Evolutionary conservation across 2,113 vertebrate genomes (phyloP), one percentile per base, ranked within the genome.

Genomic region (Cavia porcellus): DNA sequence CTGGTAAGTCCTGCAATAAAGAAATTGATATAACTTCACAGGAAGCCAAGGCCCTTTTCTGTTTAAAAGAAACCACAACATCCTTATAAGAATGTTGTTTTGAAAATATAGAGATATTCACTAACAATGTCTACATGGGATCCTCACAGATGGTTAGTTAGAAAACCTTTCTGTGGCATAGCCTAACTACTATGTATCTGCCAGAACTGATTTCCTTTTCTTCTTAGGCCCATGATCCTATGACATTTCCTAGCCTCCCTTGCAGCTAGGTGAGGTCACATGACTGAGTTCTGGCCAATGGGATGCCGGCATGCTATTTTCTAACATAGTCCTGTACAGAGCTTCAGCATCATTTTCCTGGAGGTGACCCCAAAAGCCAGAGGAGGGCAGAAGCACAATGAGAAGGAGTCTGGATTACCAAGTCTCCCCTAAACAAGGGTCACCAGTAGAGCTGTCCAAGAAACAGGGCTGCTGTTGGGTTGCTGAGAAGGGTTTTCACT

Each of bases 391-490:
- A 77, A 80, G 20, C 86, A 24, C 13, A 7, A 17, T 14, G 7
- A 32, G 19, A 38, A 81, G 66, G 24, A 13, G 35, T 38, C 24
- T 50, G 17, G 30, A 45, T 10, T 17, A 68, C 82, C 0, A 19
- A 52, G 47, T 22, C 25, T 70, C n/a, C 75, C n/a, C 7, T 10
- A 81, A 80, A 42, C 15, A 12, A 70, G 61, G 32, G 25, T 84
- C 3, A 24, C 30, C 10, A 3, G 19, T 0, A 11, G 30, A 19
- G 50, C 9, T 0, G 0, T 2, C 62, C 6, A 12, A 14, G 10
- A 77, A 68, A 75, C 47, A 35, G 66, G 0, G 4, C 13, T 80
- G 25, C 2, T 0, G 25, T 20, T 11, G 45, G 22, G 12, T 30
- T 15, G 0, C 0, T 50, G 80, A 24, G 30, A 82, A 86, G 42